Base-by-base conservation (phyloP, 2,888 invertebrate species). In the Stegophylla sp. region DNA sequence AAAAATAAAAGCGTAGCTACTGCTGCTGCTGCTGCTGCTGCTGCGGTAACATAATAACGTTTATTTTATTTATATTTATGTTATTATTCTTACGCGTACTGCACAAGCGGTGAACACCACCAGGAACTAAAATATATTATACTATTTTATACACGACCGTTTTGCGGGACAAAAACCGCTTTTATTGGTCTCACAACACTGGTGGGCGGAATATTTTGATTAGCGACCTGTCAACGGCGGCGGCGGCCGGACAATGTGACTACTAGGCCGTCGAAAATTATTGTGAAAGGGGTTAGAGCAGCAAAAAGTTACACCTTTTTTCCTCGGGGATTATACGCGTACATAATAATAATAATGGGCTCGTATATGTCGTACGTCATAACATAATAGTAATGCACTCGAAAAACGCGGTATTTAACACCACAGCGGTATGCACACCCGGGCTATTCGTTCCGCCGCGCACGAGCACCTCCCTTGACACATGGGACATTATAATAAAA, bases 181-280 rank as follows among this genome's bases (percentile, higher is more conserved):
- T 79, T 79, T 79, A 79, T 71, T 79, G 79, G 79, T 71, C 61
- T 69, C 71, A 23, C 71, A 23, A 79, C 79, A 79, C 48, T 17
- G 71, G 79, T 79, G 79, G 79, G 79, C 79, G 79, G 79, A 79
- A 79, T 79, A 79, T 79, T 79, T 79, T 79, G 79, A 79, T 79
- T 79, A 79, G 79, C 79, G 79, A 79, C 79, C 79, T 61, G 79
- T 79, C 79, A 79, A 69, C 61, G 26, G 45, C 67, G 20, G 48
- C 23, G 45, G 67, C 67, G 45, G 34, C 59, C 67, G 61, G 23
- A 79, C 79, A 79, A 79, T 71, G 61, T 34, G 15, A 59, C 76
- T 51, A 66, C 26, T n/a, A n/a, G 79, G 48, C 59, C 59, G 51
- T 48, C 59, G 51, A 53, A 53, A 66, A 76, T 26, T 48, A n/a